Evolutionary conservation across 2,113 vertebrate genomes (phyloP), one percentile per base, ranked within the genome.

Genomic region (Lagopus leucura): DNA sequence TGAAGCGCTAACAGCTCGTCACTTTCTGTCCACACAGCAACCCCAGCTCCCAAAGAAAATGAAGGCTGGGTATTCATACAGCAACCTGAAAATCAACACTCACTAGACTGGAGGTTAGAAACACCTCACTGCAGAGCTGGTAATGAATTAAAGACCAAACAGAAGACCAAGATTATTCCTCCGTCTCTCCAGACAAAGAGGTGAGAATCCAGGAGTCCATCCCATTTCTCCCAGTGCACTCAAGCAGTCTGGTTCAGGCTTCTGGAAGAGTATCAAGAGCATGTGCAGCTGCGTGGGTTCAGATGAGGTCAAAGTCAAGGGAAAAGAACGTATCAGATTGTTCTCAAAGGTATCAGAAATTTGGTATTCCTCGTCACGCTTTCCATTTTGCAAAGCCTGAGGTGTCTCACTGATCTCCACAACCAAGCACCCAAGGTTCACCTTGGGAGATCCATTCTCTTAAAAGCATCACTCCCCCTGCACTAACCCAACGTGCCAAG

Each of bases 81-180:
- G 28, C 48, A 80, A 42, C 11, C 65, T 90, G 21, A 45, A 61
- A 30, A 90, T 14, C 69, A 81, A 71, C 64, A 78, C 22, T 38
- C 25, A 47, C 52, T 40, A n/a, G 34, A 25, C 0, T 32, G 36
- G 3, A 27, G 67, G 38, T 43, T 24, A 40, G 45, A 78, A 95
- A 86, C 47, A 55, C 38, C 34, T 71, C 20, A 38, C 61, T 45
- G 40, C 82, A 63, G 18, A 78, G 50, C 32, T 27, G 27, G 61
- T 61, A 92, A 48, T 5, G 28, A 88, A 60, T 38, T 67, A 66
- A 54, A 86, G 36, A 77, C 20, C 15, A 40, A 69, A 93, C 45
- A 0, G 0, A 54, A 86, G 67, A 20, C 24, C 8, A 20, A 27
- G 22, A 72, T 57, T 12, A 8, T 27, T 86, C 38, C 34, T 69